Base-by-base conservation (phyloP, 2,888 invertebrate genomes). In the Cephus spinipes region DNA sequence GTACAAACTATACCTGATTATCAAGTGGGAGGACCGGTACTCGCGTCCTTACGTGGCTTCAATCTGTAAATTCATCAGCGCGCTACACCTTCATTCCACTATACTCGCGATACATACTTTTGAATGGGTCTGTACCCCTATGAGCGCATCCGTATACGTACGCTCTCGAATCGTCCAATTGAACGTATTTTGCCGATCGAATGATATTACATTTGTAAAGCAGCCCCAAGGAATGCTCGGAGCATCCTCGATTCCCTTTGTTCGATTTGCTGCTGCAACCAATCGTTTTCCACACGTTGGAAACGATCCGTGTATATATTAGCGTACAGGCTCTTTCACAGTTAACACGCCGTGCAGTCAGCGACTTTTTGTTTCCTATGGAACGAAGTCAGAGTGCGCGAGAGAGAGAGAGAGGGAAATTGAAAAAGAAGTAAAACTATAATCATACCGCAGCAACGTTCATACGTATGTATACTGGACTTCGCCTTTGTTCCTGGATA, bases 1-100 rank as follows among this genome's bases (percentile, higher is more conserved):
- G 55, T 55, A 76, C 9, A n/a, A 76, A 68, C 33, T 32, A 76
- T 32, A 76, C n/a, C 30, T 32, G 30, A 36, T 75, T 76, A 32
- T 75, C 79, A 80, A 79, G 84, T 84, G 83, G 84, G 84, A 82
- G 83, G 83, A 84, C 84, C 82, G 83, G 84, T 81, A 55, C 55
- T 55, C 6, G 15, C 55, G 55, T 55, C 23, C 23, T 55, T 23
- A 6, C 55, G 9, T 55, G 23, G 23, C 55, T 9, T 55, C 23
- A 55, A 55, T 55, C 55, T 23, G 9, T 55, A 23, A 55, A 55
- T 55, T 55, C 55, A 55, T 55, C 55, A 55, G 55, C 6, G 23
- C 55, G 15, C 55, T 55, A 55, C 2, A 55, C 23, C 40, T 15
- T 40, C 12, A 12, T 12, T 12, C 12, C 4, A 12, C 12, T 40